phyloP scores from a whole-genome alignment of 1,140 invertebrate species.

The Ruditapes philippinarum region DNA sequence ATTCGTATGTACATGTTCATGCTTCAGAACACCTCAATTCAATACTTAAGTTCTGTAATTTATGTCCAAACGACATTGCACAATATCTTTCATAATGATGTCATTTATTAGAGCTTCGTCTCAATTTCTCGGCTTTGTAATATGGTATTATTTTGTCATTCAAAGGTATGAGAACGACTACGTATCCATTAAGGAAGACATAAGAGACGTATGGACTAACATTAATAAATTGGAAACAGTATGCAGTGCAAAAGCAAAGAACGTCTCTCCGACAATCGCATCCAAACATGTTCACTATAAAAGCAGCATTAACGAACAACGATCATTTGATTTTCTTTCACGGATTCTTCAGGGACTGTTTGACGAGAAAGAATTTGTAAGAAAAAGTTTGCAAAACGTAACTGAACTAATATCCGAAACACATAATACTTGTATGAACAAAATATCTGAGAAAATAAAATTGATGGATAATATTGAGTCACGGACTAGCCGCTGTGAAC shows the following conservation, averaged over 20 bases:
- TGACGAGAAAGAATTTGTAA: background rate
- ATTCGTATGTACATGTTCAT: no score
- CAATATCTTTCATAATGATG: no score
- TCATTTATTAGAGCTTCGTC: no score
- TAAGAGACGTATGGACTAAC: background rate
- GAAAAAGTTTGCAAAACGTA: background rate
- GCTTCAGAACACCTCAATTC: no score
- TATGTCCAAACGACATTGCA: no score
- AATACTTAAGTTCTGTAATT: no score
- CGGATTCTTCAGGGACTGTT: background rate
- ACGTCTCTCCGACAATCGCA: no score
- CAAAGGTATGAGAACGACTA: slow-evolving; percentile 4
- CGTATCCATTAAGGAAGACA: background rate
- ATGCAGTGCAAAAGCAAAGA: background rate
- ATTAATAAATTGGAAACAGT: background rate
- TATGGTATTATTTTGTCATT: background rate
- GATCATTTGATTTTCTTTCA: background rate
- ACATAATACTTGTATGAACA: background rate
- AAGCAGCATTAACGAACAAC: background rate
- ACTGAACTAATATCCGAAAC: background rate
- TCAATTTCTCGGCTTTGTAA: no score
- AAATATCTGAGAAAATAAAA: background rate
- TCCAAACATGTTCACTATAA: background rate
- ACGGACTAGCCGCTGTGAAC: background rate
- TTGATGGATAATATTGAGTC: background rate